Evolutionary conservation across 2,797 vertebrate species (phyloP), one percentile per base, ranked within the genome.

Genomic region (Girardinus metallicus): DNA sequence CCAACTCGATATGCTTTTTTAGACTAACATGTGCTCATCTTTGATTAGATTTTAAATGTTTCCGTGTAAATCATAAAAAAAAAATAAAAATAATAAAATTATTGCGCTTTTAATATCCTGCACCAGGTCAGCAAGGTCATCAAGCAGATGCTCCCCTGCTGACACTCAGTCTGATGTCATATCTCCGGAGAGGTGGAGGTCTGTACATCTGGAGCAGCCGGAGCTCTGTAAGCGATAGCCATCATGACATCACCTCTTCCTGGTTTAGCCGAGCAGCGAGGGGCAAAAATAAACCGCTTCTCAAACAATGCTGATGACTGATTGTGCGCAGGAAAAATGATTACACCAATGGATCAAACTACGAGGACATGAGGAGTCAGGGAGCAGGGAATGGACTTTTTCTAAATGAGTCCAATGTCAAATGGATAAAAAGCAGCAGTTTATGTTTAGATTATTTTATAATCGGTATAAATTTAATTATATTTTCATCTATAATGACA

Each of bases 211-310:
- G 93, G 87, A 91, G 91, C 88, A 89, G 84, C 96, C 94, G 95
- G 92, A 94, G 96, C 95, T 96, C 95, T 97, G 97, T 97, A 98
- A 97, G 95, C 87, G 96, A 98, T 98, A 97, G 92, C 91, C 93
- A 96, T 95, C 95, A 97, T 98, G 96, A 98, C 97, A 93, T 98
- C 97, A 99, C 94, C 96, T 95, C 96, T 96, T 97, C 96, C 97
- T 97, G 95, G 93, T 95, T 95, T 95, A 95, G 96, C 95, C 94
- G 93, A 93, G 94, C 88, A 85, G 85, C 60, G 39, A 71, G 94
- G 91, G 94, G 92, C 89, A 92, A 94, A 95, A 97, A 96, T 94
- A 95, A 91, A 92, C 77, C 46, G 29, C 79, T 89, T 83, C 87
- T 92, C 90, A 91, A 94, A 94, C 93, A 95, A 93, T 91, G 91